Evolutionary conservation across 2,888 invertebrate species (phyloP), one percentile per base, ranked within the genome.

Genomic region (Platycheirus rosarum): DNA sequence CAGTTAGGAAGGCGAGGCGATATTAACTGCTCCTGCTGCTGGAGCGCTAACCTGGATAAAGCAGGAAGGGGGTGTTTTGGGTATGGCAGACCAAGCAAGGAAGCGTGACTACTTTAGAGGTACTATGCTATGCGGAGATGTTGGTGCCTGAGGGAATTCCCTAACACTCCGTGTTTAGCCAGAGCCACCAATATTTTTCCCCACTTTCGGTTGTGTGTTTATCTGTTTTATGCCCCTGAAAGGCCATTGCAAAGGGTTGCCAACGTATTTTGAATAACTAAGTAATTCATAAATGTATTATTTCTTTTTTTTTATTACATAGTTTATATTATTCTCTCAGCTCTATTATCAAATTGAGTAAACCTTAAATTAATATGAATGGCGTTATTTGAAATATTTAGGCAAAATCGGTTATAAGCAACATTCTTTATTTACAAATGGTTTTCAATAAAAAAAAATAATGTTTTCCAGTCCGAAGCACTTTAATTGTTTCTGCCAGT

Each of bases 141-240:
- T 66, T 40, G 60, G 62, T 73, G 75, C 82, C 71, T 68, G 14
- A 77, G 82, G 82, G 77, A 77, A 82, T 82, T 77, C 77, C 71
- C 80, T 53, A 60, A 80, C 80, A 80, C 80, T 62, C 49, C 9
- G 23, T 77, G 77, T 82, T 82, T 76, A 68, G 65, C 65, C 48
- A 55, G 76, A 71, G 63, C 55, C 37, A 65, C 65, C 73, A 55
- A 60, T 60, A 60, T 49, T 48, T 63, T 48, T 23, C 14, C 48
- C 63, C 35, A 63, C 48, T 29, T 18, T 37, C n/a, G 48, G 48
- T 63, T 46, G 48, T 48, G 63, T 63, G 48, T 60, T 60, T 60
- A 60, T 60, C 60, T 60, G 16, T 44, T 60, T 60, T 44, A 44
- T n/a, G 20, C 8, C 18, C 29, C 44, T 44, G 18, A 37, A 60